Evolutionary conservation across 1,140 invertebrate genomes (phyloP).

Genomic region (Polypedilum pembai): DNA sequence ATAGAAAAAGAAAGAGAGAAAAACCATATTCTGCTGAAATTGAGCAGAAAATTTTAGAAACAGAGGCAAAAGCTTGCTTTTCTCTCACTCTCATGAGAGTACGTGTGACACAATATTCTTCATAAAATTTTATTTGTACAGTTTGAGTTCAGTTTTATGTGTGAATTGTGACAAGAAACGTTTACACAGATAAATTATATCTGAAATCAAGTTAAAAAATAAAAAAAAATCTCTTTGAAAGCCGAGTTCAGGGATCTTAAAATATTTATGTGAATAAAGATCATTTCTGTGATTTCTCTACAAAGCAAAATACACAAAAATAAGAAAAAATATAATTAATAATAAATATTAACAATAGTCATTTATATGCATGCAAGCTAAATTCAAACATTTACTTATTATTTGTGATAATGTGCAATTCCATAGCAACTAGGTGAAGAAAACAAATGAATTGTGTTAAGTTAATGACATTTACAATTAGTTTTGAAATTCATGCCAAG

Average conservation of each 20-base stretch:
- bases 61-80: neutral
- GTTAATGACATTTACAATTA: neutral
- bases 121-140: too few relatives aligned
- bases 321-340: too few relatives aligned
- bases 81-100: neutral
- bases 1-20: neutral
- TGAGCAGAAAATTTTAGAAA: conserved; percentile 2
- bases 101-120: neutral
- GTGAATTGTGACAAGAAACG: neutral
- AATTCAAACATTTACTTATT: too few relatives aligned
- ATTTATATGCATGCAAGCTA: too few relatives aligned
- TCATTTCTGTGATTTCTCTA: conserved; percentile 26
- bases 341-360: too few relatives aligned
- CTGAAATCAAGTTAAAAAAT: neutral
- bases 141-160: neutral
- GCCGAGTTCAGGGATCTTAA: conserved; percentile 20
- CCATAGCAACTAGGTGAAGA: conserved; percentile 6
- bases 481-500: neutral
- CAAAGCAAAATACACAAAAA: neutral
- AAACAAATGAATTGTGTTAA: neutral
- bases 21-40: neutral
- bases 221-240: conserved; percentile 6
- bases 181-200: neutral
- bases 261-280: conserved; percentile 1
- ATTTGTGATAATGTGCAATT: neutral